These are phyloP conservation scores for Willisornis vidua DNA, from an alignment of 2,113 vertebrate species.

Conservation along the genomic window DNA sequence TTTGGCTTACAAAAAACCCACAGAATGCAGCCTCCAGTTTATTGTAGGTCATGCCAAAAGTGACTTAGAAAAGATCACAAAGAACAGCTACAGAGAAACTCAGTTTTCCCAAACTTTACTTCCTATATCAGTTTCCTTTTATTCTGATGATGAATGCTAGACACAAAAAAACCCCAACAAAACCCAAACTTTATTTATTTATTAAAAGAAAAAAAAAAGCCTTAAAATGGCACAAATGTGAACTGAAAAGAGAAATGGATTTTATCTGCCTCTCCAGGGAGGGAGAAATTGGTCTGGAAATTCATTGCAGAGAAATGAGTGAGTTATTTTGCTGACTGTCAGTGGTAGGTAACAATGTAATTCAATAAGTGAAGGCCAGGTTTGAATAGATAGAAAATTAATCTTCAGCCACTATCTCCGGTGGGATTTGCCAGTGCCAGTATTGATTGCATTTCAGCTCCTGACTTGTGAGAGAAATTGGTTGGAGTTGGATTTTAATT, in stretches of 20 bases:
- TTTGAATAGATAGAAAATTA: conserved; percentile 73
- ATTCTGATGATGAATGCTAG: background rate
- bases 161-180: background rate
- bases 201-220: background rate
- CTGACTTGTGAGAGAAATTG: conserved; percentile 54
- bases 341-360: conserved; percentile 42
- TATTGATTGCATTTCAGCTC: conserved; percentile 69
- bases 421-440: conserved; percentile 48
- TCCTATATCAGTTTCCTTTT: background rate
- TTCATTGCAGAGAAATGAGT: conserved; percentile 39
- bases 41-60: background rate
- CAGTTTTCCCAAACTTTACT: background rate
- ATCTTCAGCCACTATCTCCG: conserved; percentile 57
- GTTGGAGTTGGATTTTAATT: conserved; percentile 68
- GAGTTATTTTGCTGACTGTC: conserved; percentile 52
- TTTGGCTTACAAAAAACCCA: background rate
- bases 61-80: background rate
- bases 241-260: conserved; percentile 25
- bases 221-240: background rate
- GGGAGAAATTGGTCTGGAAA: conserved; percentile 2
- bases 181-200: background rate
- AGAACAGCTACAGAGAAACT: background rate
- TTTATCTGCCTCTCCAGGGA: background rate
- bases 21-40: background rate
- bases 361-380: conserved; percentile 46